These are phyloP conservation scores for Cygnus atratus DNA, from an alignment of 2,113 vertebrate species.

Conservation along the genomic window DNA sequence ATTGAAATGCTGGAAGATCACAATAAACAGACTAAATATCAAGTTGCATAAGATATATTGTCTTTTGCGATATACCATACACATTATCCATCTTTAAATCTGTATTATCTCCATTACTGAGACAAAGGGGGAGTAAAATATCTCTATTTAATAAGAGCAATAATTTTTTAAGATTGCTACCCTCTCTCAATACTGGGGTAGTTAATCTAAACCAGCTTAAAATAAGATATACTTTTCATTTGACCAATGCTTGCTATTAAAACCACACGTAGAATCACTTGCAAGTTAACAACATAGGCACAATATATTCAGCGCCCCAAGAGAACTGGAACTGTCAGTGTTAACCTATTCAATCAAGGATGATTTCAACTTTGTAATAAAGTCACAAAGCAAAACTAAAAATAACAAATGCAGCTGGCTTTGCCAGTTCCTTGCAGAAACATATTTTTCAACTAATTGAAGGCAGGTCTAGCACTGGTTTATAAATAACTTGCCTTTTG, in stretches of 20 bases:
- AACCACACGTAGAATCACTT: neutral
- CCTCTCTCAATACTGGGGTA: neutral
- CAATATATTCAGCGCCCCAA: neutral
- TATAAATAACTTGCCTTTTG: neutral
- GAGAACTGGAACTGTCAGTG: neutral
- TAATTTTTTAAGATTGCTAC: neutral
- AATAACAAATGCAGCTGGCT: neutral
- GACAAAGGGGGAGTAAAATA: neutral
- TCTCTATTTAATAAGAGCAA: neutral
- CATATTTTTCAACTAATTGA: neutral
- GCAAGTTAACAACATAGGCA: neutral
- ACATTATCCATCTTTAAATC: neutral
- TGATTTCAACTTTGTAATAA: neutral
- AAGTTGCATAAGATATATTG: neutral
- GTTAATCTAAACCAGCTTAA: neutral
- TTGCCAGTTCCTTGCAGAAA: constrained; percentile 26
- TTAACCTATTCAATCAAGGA: neutral
- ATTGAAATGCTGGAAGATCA: constrained; percentile 1
- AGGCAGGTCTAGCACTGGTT: neutral
- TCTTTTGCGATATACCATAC: neutral
- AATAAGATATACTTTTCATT: neutral
- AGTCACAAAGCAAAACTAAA: neutral
- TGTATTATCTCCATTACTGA: neutral
- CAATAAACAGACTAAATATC: constrained; percentile 18
- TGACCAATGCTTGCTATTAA: neutral